Evolutionary conservation across 2,888 invertebrate species (phyloP), one percentile per base, ranked within the genome.

Genomic region (Mesoligia furuncula): DNA sequence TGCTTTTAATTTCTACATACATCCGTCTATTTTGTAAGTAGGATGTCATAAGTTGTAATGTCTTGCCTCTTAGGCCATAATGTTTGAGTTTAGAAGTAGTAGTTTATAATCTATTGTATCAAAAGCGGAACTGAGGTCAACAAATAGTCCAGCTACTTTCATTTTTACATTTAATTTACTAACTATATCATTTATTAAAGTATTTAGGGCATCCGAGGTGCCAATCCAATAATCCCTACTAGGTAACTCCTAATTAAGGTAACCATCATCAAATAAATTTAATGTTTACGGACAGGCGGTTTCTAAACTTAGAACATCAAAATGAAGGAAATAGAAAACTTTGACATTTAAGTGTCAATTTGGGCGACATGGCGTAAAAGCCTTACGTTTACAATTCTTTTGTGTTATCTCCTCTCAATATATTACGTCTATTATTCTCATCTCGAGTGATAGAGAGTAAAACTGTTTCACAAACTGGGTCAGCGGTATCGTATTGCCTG

Each of bases 391-490:
- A 9, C 17, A 45, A 54, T 36, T 54, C 1, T 15, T 36, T 51
- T 27, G n/a, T 36, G 20, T 27, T 51, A 39, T 83, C 20, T 39
- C 24, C 11, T 15, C 11, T 27, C 54, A 61, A 78, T 51, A 65
- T 15, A 64, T 42, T n/a, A 36, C n/a, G 48, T n/a, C 13, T 48
- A 27, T 73, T 70, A 70, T 64, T 75, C 42, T 59, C 45, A 62
- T 75, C 48, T 64, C 45, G 36, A 77, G 31, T 51, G 66, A 75
- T 62, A 51, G 75, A 57, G 59, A 57, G 69, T 73, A 67, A 75
- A 84, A 75, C 62, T 75, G 79, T 79, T 72, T 36, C 68, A 11
- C 54, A 31, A 89, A 84, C 73, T 85, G 76, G 89, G 89, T 84
- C 89, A 79, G 45, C n/a, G 48, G 66, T 79, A 83, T 87, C 81